Conservation (phyloP, 2,113 vertebrate genomes). For the Pelecanus crispus region DNA sequence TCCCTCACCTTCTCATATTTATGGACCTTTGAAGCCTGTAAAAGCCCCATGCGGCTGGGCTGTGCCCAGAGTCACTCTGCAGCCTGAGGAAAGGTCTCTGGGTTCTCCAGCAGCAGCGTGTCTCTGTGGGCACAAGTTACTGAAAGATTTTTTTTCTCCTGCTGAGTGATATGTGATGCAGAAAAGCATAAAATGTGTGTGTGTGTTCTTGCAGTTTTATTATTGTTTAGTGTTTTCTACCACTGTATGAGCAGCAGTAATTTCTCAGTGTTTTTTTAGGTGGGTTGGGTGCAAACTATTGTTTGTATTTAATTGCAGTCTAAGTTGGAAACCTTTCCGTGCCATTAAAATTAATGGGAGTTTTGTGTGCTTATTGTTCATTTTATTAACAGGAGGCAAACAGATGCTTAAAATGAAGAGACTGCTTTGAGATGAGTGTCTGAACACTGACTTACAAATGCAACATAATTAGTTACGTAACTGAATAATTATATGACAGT, state of each 20-base stretch:
- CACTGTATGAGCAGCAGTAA: background rate
- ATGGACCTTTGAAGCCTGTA: background rate
- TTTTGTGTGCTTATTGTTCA: background rate
- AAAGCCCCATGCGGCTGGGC: background rate
- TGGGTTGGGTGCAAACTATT: background rate
- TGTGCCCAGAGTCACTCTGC: background rate
- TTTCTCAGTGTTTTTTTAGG: background rate
- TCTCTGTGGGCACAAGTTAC: background rate
- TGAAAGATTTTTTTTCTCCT: background rate
- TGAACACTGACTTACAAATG: slow-evolving; percentile 2
- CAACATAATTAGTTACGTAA: background rate
- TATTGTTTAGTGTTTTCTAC: background rate
- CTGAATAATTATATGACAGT: background rate
- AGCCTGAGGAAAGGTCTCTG: background rate
- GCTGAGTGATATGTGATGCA: background rate
- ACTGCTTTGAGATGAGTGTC: background rate
- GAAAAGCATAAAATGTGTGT: background rate
- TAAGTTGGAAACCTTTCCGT: background rate
- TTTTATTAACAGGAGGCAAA: background rate
- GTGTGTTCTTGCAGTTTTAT: background rate
- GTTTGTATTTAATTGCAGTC: background rate
- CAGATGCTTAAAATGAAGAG: background rate
- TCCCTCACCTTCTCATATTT: background rate
- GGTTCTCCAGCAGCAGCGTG: rapidly evolving
- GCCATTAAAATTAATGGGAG: background rate